Evolutionary conservation across 2,797 vertebrate genomes (phyloP).

Genomic region (Antennarius maculatus): DNA sequence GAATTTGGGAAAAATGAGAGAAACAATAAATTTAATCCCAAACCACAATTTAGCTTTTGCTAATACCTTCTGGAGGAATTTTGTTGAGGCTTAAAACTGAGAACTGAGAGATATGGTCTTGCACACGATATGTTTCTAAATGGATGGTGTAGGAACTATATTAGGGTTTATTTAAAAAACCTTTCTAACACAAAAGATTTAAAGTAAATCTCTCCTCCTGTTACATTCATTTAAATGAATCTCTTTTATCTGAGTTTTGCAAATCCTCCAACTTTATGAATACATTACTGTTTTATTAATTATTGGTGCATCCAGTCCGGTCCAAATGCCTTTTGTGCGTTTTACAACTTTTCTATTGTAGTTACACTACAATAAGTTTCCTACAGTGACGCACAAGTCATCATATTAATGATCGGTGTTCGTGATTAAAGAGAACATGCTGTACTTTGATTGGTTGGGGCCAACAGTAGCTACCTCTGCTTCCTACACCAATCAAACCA

Average conservation of each 20-base stretch:
- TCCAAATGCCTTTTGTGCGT: conserved; percentile 1
- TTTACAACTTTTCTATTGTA: conserved; percentile 33
- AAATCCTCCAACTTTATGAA: too few species aligned
- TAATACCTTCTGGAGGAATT: too few species aligned
- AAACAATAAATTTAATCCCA: too few species aligned
- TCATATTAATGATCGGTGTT: conserved; percentile 24
- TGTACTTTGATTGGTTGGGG: conserved; percentile 52
- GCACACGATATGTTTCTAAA: neutral
- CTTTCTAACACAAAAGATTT: too few species aligned
- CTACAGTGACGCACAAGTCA: conserved; percentile 46
- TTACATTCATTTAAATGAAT: too few species aligned
- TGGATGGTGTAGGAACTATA: too few species aligned
- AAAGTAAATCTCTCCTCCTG: too few species aligned
- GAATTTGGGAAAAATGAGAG: too few species aligned
- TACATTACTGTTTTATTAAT: neutral
- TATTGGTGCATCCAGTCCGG: neutral
- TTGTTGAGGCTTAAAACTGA: too few species aligned
- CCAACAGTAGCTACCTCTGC: conserved; percentile 50
- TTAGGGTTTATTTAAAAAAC: too few species aligned
- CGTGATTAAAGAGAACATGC: conserved; percentile 44
- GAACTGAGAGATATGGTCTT: neutral
- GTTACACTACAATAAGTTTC: conserved; percentile 39
- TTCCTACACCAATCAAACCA: conserved; percentile 59
- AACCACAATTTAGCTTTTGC: too few species aligned
- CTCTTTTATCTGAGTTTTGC: too few species aligned